Conservation (phyloP, 2,797 vertebrate genomes). For the Buphagus erythrorhynchus region DNA sequence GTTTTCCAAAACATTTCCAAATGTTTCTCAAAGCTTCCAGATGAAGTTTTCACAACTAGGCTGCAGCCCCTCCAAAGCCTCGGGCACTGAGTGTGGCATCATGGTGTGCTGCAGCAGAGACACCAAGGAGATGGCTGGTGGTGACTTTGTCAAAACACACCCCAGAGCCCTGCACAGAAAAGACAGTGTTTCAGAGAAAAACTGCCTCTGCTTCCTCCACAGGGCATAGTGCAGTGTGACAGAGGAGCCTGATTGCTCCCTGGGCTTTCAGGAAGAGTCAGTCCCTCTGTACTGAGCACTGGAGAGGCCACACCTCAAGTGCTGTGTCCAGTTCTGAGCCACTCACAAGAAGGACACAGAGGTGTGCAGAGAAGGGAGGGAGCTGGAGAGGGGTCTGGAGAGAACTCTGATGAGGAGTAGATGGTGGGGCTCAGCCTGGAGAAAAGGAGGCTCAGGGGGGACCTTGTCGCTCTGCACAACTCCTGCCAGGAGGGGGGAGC, state of each 20-base stretch:
- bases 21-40: constrained; percentile 55
- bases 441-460: not conserved
- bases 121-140: rapidly evolving
- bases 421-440: not conserved
- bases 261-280: not conserved
- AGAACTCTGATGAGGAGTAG: not conserved
- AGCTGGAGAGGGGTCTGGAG: not conserved
- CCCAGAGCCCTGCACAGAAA: not conserved
- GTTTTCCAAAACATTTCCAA: constrained; percentile 54
- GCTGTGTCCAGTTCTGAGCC: not conserved
- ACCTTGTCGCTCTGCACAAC: not conserved
- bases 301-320: not conserved
- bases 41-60: constrained; percentile 13
- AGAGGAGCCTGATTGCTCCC: rapidly evolving
- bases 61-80: not conserved
- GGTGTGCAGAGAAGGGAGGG: not conserved
- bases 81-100: rapidly evolving
- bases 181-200: not conserved
- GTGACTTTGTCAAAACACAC: not conserved
- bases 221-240: rapidly evolving
- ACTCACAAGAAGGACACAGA: not conserved
- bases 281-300: not conserved
- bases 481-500: rapidly evolving
- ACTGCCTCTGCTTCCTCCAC: not conserved
- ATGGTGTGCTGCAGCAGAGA: rapidly evolving